A percentile compares a stretch with the other conserved stretches of the same genome.
Evolutionary conservation across 2,113 vertebrate genomes (phyloP).

Genomic region (Corythornis madagascariensis): DNA sequence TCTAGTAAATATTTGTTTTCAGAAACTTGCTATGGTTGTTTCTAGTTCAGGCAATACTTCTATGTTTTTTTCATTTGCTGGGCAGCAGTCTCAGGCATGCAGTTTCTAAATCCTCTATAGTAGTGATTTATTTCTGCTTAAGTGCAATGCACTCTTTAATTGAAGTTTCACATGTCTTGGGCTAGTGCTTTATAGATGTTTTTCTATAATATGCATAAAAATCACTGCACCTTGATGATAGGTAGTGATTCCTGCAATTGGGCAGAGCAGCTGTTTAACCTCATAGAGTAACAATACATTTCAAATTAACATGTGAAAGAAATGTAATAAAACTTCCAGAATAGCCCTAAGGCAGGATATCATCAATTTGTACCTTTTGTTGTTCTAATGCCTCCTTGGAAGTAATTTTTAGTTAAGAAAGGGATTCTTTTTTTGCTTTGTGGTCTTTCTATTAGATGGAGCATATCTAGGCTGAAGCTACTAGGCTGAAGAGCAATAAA

Average conservation of each 20-base stretch:
- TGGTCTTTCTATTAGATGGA: not conserved
- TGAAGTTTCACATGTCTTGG: not conserved
- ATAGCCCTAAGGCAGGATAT: not conserved
- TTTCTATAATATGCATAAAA: not conserved
- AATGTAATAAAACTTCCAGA: not conserved
- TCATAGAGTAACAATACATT: not conserved
- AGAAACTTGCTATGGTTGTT: not conserved
- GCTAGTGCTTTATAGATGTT: not conserved
- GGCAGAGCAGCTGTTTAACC: not conserved
- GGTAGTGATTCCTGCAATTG: rapidly evolving
- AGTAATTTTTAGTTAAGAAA: not conserved
- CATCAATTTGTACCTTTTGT: not conserved
- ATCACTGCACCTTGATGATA: not conserved
- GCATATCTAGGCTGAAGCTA: not conserved
- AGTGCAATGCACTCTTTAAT: not conserved
- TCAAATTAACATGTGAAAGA: not conserved
- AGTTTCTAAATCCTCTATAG: not conserved
- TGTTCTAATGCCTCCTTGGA: not conserved
- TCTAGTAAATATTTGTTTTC: not conserved
- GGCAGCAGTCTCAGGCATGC: not conserved
- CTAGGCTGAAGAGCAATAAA: not conserved
- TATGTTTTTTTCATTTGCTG: not conserved
- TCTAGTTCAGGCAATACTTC: not conserved
- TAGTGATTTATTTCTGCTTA: not conserved
- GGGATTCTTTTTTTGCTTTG: not conserved